Evolutionary conservation across 2,113 vertebrate genomes (phyloP).

Genomic region (Podarcis cretensis): DNA sequence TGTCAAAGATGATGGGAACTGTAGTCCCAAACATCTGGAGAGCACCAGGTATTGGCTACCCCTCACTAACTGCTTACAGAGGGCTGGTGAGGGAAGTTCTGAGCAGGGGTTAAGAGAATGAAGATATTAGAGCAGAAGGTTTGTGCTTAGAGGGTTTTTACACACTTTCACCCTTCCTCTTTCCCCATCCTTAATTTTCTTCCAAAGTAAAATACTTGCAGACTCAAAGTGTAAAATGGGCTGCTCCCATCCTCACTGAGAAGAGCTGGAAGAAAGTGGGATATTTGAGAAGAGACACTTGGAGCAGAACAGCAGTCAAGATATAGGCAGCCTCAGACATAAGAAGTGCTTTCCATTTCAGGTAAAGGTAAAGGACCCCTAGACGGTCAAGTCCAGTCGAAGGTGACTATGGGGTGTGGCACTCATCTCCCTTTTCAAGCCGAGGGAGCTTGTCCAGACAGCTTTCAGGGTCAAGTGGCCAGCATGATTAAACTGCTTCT

Average conservation of each 20-base stretch:
- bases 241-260: background rate
- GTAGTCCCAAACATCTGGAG: too few species aligned
- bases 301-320: background rate
- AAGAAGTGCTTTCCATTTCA: background rate
- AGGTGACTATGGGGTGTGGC: too few species aligned
- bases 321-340: background rate
- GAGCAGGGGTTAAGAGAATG: too few species aligned
- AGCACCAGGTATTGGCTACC: too few species aligned
- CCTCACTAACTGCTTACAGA: background rate
- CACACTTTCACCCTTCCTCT: background rate
- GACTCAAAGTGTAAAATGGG: background rate
- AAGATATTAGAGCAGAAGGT: background rate
- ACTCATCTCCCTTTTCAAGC: too few species aligned
- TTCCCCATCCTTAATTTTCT: background rate
- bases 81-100: background rate
- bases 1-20: too few species aligned
- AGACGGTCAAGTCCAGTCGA: too few species aligned
- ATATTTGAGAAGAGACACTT: background rate
- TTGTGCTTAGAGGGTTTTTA: background rate
- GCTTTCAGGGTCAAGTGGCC: too few species aligned
- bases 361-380: too few species aligned
- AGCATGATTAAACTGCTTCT: too few species aligned
- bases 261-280: background rate
- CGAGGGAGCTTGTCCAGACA: too few species aligned
- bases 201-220: background rate